These are phyloP conservation scores for Pentalonia nigronervosa DNA, from an alignment of 1,140 invertebrate species.

Conservation along the genomic window DNA sequence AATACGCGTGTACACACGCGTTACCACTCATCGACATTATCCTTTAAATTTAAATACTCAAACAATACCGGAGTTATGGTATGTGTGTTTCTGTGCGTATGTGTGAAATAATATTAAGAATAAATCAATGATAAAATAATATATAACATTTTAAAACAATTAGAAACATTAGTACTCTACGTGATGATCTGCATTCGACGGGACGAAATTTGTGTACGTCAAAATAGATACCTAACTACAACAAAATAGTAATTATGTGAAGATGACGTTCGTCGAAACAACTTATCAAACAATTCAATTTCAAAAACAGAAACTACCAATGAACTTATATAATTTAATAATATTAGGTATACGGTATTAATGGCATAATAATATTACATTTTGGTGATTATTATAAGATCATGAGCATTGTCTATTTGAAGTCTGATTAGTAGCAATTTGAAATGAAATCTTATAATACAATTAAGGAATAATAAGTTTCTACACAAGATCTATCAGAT, in stretches of 20 bases:
- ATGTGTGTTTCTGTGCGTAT: too few relatives aligned
- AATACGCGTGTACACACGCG: background rate
- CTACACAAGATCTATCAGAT: too few relatives aligned
- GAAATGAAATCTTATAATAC: background rate
- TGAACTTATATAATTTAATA: background rate
- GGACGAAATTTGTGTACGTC: background rate
- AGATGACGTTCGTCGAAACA: background rate
- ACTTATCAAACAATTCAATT: background rate
- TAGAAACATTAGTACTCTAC: background rate
- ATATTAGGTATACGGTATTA: background rate
- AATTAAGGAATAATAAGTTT: too few relatives aligned
- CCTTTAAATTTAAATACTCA: background rate
- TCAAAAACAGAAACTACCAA: background rate
- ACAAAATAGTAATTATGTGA: background rate
- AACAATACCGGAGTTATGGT: background rate
- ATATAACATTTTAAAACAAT: background rate
- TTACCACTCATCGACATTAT: background rate
- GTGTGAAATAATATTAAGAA: too few relatives aligned
- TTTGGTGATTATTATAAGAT: background rate
- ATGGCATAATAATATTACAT: background rate
- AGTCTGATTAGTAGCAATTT: background rate
- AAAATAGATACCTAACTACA: background rate
- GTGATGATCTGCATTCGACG: background rate
- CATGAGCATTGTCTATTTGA: background rate
- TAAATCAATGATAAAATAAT: background rate